Percentiles rank a stretch among this genome's conserved stretches.
Conservation (phyloP, 2,888 invertebrate genomes). For the Xestia rhomboidea region DNA sequence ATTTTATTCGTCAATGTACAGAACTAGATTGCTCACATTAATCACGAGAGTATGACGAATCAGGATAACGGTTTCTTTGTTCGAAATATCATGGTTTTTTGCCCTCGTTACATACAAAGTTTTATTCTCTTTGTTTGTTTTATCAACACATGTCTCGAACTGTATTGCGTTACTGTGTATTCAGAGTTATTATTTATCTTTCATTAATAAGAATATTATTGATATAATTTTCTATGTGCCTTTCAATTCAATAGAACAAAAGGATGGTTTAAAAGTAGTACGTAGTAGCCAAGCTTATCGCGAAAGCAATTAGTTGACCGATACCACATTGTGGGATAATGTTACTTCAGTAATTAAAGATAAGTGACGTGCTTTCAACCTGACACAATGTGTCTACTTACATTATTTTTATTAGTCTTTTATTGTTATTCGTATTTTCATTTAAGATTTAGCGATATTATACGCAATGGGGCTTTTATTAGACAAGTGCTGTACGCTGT, state of each 20-base stretch:
- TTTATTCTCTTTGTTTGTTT: constrained; percentile 57
- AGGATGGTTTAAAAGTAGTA: neutral
- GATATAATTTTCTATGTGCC: neutral
- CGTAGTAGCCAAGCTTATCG: constrained; percentile 19
- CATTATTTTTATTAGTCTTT: neutral
- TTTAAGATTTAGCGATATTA: neutral
- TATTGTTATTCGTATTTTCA: neutral
- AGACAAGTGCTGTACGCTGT: constrained; percentile 2
- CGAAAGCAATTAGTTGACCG: constrained; percentile 15
- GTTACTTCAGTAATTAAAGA: neutral
- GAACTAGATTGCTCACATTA: constrained; percentile 49
- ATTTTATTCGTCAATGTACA: constrained; percentile 31
- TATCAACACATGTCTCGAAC: constrained; percentile 29
- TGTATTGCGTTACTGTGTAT: constrained; percentile 17
- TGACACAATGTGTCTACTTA: neutral
- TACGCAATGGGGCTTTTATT: neutral
- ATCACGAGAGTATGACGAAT: constrained; percentile 61
- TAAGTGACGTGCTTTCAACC: neutral
- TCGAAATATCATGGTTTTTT: constrained; percentile 56
- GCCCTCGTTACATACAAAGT: constrained; percentile 48
- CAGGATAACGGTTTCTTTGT: constrained; percentile 61
- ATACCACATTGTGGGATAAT: constrained; percentile 12
- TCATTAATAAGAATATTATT: constrained; percentile 17
- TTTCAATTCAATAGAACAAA: neutral
- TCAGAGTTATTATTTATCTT: constrained; percentile 21